Percentiles rank a stretch among this genome's conserved stretches.
Evolutionary conservation across 2,113 vertebrate species (phyloP).

Genomic region (Myrmecophaga tridactyla): DNA sequence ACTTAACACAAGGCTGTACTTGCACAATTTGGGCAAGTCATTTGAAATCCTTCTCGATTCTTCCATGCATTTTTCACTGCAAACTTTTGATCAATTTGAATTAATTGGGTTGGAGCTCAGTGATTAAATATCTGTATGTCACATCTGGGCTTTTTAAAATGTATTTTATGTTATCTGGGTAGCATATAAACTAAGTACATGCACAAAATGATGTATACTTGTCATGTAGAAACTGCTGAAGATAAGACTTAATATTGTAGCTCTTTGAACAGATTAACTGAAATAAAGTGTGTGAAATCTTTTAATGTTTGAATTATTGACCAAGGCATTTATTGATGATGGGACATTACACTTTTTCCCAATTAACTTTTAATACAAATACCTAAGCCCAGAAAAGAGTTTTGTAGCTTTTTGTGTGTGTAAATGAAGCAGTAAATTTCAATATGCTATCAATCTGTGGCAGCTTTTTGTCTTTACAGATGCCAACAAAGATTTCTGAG

Average conservation of each 20-base stretch:
- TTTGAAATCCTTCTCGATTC: background rate
- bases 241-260: background rate
- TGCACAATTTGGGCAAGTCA: background rate
- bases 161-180: background rate
- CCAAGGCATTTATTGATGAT: background rate
- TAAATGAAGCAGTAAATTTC: background rate
- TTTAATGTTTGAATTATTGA: constrained; percentile 34
- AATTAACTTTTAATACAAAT: background rate
- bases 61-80: background rate
- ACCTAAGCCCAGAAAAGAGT: background rate
- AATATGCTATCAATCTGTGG: background rate
- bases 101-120: background rate
- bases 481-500: background rate
- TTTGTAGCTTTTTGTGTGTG: background rate
- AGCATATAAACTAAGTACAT: background rate
- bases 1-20: background rate
- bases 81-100: background rate
- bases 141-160: constrained; percentile 22
- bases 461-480: background rate
- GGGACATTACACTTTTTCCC: background rate
- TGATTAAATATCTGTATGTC: constrained; percentile 3
- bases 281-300: background rate
- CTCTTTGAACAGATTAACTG: background rate
- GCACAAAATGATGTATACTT: background rate
- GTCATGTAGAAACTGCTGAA: background rate